These are phyloP conservation scores for Clarias gariepinus DNA, from an alignment of 2,113 vertebrate genomes.

Conservation along the genomic window DNA sequence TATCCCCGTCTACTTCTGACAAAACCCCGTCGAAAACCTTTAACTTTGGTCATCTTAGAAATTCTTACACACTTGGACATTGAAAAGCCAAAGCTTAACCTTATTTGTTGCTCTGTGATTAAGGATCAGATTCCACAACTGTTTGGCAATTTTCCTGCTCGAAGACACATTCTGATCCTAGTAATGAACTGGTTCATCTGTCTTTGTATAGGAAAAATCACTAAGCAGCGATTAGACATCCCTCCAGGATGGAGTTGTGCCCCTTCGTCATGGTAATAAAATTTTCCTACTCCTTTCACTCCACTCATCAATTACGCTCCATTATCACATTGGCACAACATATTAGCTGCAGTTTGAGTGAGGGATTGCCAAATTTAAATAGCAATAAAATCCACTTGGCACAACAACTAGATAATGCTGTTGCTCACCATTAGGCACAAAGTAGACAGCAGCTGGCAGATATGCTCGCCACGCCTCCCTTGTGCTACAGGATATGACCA, in stretches of 20 bases:
- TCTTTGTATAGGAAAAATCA: background rate
- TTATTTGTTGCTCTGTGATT: background rate
- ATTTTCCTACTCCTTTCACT: background rate
- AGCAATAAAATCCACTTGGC: constrained; percentile 2
- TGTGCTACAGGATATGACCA: background rate
- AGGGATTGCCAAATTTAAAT: background rate
- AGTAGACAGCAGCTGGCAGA: background rate
- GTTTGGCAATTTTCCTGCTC: background rate
- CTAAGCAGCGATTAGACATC: background rate
- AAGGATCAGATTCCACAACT: background rate
- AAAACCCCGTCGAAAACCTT: background rate
- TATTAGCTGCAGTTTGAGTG: background rate
- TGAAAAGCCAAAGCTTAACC: background rate
- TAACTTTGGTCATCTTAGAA: background rate
- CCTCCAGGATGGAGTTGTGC: background rate
- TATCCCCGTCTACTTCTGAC: background rate
- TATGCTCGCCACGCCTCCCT: background rate
- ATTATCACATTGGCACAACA: constrained; percentile 18
- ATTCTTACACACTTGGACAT: background rate
- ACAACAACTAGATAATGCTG: background rate
- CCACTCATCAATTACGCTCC: background rate
- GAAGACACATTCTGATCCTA: background rate
- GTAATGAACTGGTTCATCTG: background rate
- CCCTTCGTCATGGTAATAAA: background rate
- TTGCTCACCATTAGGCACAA: background rate